Evolutionary conservation across 2,797 vertebrate genomes (phyloP).

Genomic region (Chromis chromis): DNA sequence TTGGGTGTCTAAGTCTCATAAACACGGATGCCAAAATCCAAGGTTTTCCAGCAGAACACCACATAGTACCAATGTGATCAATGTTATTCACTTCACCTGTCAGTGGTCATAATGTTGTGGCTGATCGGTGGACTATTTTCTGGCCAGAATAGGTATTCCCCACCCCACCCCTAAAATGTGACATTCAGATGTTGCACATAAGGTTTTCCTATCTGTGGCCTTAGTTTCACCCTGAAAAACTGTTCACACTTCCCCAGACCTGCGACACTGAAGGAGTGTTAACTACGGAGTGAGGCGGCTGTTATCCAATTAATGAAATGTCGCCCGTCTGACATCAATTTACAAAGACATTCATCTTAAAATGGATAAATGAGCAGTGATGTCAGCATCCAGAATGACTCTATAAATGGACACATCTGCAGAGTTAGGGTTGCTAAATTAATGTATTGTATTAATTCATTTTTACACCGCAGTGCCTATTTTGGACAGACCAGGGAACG

Average conservation of each 20-base stretch:
- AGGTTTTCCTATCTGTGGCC: not conserved
- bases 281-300: conserved; percentile 9
- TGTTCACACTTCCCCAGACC: conserved; percentile 12
- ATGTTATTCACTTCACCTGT: too few species aligned
- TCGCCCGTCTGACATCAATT: conserved; percentile 27
- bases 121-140: too few species aligned
- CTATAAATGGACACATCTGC: not conserved
- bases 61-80: too few species aligned
- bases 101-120: too few species aligned
- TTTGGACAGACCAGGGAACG: not conserved
- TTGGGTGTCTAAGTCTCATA: too few species aligned
- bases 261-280: not conserved
- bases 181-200: not conserved
- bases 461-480: not conserved
- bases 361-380: conserved; percentile 20
- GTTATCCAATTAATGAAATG: conserved; percentile 30
- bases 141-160: too few species aligned
- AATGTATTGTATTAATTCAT: not conserved
- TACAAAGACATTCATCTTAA: conserved; percentile 13
- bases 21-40: too few species aligned
- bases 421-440: conserved; percentile 2
- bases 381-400: conserved; percentile 31
- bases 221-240: conserved; percentile 17
- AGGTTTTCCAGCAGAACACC: too few species aligned
- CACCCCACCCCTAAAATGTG: too few species aligned